Evolutionary conservation across 92 coral and sea anemone species (phyloP), one percentile per base, ranked within the genome.

Genomic region (Porites rus): DNA sequence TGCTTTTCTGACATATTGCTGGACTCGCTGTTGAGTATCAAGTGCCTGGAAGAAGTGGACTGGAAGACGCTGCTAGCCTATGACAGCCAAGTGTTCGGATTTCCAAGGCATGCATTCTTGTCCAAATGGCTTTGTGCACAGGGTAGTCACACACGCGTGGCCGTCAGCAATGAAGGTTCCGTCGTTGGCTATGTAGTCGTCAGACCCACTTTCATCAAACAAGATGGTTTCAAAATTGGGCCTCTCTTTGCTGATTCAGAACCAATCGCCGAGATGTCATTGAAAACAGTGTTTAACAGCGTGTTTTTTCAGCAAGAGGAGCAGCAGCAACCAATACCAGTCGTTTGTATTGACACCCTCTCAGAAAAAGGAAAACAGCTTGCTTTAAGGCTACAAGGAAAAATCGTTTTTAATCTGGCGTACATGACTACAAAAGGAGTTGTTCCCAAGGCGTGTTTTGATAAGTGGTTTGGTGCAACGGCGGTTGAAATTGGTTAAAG

Each of bases 41-140:
- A 80, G 69, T 22, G 64, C 18, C 58, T 86, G 28, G 64, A 79
- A 10, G 11, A 54, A 54, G 60, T 54, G 60, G 71, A 87, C 51
- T 62, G n/a, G 72, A 10, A 58, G 65, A 79, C 84, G 9, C 22
- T 87, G 74, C 65, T 18, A 50, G 61, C 31, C 85, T 89, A 89
- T 72, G 92, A 89, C 72, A 28, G 74, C 72, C 52, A 51, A 21
- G 89, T 89, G 84, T 89, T 89, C 72, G 92, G 92, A 51, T 89
- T 76, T 72, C 74, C 78, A 69, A 89, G 92, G 51, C 19, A 10
- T 25, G 67, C 87, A n/a, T 89, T 89, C 75, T 78, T 89, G 52
- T 46, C 72, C 25, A 89, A 69, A 62, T 83, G 86, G 86, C 83
- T 89, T 72, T 17, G 21, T 54, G 62, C 65, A 3, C 59, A 25